Conservation (phyloP, 1,140 invertebrate species). For the Latrodectus geometricus region DNA sequence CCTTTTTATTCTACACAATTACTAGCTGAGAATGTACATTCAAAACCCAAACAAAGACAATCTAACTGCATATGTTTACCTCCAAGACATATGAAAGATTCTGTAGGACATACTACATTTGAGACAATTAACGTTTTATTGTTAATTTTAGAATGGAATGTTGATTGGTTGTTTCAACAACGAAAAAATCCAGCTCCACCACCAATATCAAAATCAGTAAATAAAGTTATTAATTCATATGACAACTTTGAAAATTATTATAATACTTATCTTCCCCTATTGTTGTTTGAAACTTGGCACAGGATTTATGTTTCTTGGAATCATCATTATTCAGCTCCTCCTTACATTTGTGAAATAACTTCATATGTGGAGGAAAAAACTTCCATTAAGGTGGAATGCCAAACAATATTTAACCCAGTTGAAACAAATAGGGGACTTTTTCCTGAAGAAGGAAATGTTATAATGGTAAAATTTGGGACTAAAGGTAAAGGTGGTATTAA, state of each 20-base stretch:
- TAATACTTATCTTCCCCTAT: slow-evolving; percentile 45
- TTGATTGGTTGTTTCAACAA: slow-evolving; percentile 49
- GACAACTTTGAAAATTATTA: slow-evolving; percentile 32
- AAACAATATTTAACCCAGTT: slow-evolving; percentile 4
- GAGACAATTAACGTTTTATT: slow-evolving; percentile 29
- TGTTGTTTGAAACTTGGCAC: slow-evolving; percentile 52
- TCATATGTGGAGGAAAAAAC: neutral
- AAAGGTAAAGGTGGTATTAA: slow-evolving; percentile 33
- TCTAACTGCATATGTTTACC: slow-evolving; percentile 29
- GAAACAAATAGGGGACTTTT: slow-evolving; percentile 15
- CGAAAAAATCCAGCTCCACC: slow-evolving; percentile 36
- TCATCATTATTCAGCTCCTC: slow-evolving; percentile 16
- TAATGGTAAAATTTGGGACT: slow-evolving; percentile 42
- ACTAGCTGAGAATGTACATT: neutral
- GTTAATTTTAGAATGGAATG: slow-evolving; percentile 53
- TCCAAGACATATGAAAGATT: slow-evolving; percentile 28
- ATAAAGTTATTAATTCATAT: slow-evolving; percentile 25
- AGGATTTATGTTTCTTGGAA: slow-evolving; percentile 55
- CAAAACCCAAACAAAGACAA: neutral
- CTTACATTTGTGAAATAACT: slow-evolving; percentile 33
- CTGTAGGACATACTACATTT: slow-evolving; percentile 22
- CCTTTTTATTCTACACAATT: too few species aligned
- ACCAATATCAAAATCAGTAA: slow-evolving; percentile 17
- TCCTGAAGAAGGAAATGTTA: slow-evolving; percentile 47
- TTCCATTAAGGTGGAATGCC: slow-evolving; percentile 26